Evolutionary conservation across 1,140 invertebrate genomes (phyloP), one percentile per base, ranked within the genome.

Genomic region (Luehdorfia chinensis): DNA sequence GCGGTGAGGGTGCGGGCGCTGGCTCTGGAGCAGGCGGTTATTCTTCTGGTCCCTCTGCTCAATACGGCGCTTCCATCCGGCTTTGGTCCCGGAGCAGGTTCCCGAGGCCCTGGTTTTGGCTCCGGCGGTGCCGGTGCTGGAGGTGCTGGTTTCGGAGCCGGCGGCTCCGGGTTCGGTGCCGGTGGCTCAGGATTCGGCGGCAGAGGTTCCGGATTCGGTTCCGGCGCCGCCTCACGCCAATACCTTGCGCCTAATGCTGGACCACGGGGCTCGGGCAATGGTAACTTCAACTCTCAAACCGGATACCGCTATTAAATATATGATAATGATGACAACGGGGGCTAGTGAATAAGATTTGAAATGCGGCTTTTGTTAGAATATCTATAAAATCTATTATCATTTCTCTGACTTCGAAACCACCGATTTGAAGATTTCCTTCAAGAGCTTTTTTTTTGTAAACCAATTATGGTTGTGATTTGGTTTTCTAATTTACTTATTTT

Each of bases 201-300:
- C 43, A 36, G 37, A 9, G 57, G 55, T 13, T 44, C 37, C 13
- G 41, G 52, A 3, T 33, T 27, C 9, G 59, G 55, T 13, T 64
- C 61, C 12, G 69, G 67, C 6, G 73, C 77, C 6, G 59, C 80
- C 0, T 80, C 78, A 7, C 69, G 81, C 19, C 81, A 83, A 51
- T 85, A 83, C 63, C 52, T 85, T 14, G 63, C 78, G 1, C 81
- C 81, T 36, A 79, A 76, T 47, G 66, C 76, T 39, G 76, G 78
- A 4, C 59, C 69, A 28, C 46, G 74, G 23, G 74, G 73, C 2
- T 75, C 71, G 1, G 81, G 81, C 7, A 75, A 75, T 9, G 81
- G 81, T 9, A 85, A 81, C 70, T 85, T 74, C 70, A 85, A 79
- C 68, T 48, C 76, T 2, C 75, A 81, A 58, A 66, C 77, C 21